Percentiles rank a stretch among this genome's conserved stretches.
phyloP scores from a whole-genome alignment of 1,140 invertebrate genomes.

The Spodoptera frugiperda region DNA sequence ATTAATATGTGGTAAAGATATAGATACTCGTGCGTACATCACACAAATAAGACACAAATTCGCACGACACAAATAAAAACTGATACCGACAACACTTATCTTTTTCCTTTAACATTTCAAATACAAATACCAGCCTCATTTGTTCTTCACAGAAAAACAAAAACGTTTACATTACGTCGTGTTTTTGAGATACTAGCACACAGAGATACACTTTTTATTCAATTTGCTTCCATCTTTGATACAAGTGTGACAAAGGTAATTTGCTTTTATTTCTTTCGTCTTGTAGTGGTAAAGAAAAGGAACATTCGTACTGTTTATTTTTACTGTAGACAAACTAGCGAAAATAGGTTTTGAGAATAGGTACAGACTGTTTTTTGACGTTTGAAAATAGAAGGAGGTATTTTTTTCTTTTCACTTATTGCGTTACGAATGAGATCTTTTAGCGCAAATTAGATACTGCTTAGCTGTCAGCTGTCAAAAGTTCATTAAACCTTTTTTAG shows the following conservation, averaged over 20 bases:
- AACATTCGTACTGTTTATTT: conserved; percentile 3
- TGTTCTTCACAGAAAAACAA: conserved; percentile 6
- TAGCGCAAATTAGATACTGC: too few relatives aligned
- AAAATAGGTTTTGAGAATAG: neutral
- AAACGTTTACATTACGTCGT: conserved; percentile 34
- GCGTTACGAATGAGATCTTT: too few relatives aligned
- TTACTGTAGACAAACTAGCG: neutral
- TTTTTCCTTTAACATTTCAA: conserved; percentile 1
- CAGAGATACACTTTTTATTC: conserved; percentile 27
- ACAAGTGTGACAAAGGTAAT: conserved; percentile 31
- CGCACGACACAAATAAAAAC: neutral
- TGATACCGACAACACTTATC: neutral
- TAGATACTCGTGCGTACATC: too few relatives aligned
- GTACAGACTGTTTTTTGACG: too few relatives aligned
- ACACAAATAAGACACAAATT: neutral
- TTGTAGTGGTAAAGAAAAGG: neutral
- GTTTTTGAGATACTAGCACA: conserved; percentile 26
- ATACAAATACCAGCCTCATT: conserved; percentile 13
- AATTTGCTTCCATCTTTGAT: conserved; percentile 26
- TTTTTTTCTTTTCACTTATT: too few relatives aligned
- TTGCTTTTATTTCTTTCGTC: conserved; percentile 9
- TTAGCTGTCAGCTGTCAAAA: too few relatives aligned
- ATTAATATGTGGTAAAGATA: too few relatives aligned
- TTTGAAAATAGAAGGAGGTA: too few relatives aligned
- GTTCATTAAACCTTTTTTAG: too few relatives aligned